Conservation (phyloP, 2,888 invertebrate species). For the Agrilus biguttatus region DNA sequence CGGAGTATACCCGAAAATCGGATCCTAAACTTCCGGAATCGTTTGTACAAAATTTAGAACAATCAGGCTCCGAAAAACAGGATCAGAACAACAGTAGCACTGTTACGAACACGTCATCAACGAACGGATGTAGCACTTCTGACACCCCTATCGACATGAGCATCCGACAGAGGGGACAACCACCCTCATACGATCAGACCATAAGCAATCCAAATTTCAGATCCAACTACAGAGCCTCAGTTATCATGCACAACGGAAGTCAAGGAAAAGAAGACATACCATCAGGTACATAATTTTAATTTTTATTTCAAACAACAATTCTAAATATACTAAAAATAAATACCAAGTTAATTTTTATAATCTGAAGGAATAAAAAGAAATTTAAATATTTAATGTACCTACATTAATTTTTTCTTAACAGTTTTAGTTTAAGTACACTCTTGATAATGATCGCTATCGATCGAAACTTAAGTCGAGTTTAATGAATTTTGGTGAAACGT, state of each 20-base stretch:
- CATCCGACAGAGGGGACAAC: conserved; percentile 41
- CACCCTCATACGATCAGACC: conserved; percentile 43
- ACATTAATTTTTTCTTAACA: too few relatives aligned
- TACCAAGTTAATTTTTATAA: too few relatives aligned
- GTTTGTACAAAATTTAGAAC: conserved; percentile 15
- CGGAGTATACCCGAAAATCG: conserved; percentile 30
- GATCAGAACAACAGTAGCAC: conserved; percentile 2
- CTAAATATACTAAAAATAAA: too few relatives aligned
- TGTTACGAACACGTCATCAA: not conserved
- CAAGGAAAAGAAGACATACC: conserved; percentile 25
- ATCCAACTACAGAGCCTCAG: conserved; percentile 39
- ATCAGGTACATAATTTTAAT: conserved; percentile 21
- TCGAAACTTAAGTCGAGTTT: too few relatives aligned
- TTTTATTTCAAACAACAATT: too few relatives aligned
- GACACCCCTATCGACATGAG: conserved; percentile 51
- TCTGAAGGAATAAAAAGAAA: too few relatives aligned
- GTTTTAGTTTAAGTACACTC: too few relatives aligned
- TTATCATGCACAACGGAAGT: conserved; percentile 40
- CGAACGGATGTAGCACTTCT: conserved; percentile 5
- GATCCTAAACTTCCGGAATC: conserved; percentile 28
- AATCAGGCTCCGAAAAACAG: conserved; percentile 9
- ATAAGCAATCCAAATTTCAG: conserved; percentile 30
- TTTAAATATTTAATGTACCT: too few relatives aligned
- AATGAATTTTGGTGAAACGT: too few relatives aligned
- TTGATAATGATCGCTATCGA: too few relatives aligned